These are phyloP conservation scores for Machaerirhynchus nigripectus DNA, from an alignment of 2,113 vertebrate species.

Conservation along the genomic window DNA sequence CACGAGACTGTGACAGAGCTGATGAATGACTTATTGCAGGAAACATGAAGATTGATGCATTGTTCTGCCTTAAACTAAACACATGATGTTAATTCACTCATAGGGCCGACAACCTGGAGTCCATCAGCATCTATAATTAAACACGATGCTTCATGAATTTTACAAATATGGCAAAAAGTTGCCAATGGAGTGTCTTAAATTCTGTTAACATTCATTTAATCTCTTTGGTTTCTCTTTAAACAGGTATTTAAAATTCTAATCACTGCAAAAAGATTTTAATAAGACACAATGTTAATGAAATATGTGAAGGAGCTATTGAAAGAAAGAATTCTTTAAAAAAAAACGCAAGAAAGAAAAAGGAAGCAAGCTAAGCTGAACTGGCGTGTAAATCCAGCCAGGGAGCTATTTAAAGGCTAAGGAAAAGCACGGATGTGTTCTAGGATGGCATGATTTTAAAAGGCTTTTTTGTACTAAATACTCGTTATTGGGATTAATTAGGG, in stretches of 20 bases:
- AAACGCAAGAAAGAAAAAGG: not conserved
- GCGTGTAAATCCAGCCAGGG: not conserved
- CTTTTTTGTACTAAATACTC: not conserved
- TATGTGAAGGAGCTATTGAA: not conserved
- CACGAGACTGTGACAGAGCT: not conserved
- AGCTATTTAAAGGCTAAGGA: not conserved
- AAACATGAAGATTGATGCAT: not conserved
- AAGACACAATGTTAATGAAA: conserved; percentile 38
- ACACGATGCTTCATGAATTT: conserved; percentile 23
- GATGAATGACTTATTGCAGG: not conserved
- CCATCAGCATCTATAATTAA: conserved; percentile 40
- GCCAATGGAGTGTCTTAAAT: conserved; percentile 49
- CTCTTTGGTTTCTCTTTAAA: conserved; percentile 46
- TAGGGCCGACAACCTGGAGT: not conserved
- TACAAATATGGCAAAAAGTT: conserved; percentile 36
- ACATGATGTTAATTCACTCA: not conserved
- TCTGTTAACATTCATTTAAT: conserved; percentile 49
- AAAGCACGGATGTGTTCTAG: not conserved
- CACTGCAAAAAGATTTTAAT: conserved; percentile 33
- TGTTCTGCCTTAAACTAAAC: not conserved
- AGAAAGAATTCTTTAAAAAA: not conserved
- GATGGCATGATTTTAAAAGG: not conserved
- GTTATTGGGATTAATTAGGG: not conserved
- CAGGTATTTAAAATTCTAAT: conserved; percentile 46
- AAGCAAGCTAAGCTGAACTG: not conserved